phyloP scores from a whole-genome alignment of 2,113 vertebrate genomes.

The Eubucco bourcierii region DNA sequence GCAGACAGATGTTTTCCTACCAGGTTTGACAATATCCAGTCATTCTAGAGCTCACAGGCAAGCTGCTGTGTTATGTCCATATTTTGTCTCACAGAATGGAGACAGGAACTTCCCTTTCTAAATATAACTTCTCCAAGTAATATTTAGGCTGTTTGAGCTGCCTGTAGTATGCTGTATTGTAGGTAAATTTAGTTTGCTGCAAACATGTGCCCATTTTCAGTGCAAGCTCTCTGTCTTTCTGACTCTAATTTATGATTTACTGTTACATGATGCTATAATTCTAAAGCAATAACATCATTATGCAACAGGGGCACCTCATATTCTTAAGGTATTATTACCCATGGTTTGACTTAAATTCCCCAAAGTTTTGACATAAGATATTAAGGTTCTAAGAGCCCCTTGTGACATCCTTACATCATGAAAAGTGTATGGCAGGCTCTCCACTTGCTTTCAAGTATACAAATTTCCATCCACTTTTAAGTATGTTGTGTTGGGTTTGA shows the following conservation, averaged over 20 bases:
- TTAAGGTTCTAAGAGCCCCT: neutral
- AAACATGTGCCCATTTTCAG: neutral
- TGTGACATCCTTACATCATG: rapidly evolving
- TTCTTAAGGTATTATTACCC: neutral
- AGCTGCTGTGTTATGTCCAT: neutral
- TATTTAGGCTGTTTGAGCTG: neutral
- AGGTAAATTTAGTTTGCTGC: neutral
- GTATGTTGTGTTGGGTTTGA: too few relatives aligned
- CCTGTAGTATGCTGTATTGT: neutral
- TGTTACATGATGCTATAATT: neutral
- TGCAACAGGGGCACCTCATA: neutral
- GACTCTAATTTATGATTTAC: neutral
- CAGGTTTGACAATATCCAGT: neutral
- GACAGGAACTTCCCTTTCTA: neutral
- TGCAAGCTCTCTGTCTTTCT: neutral
- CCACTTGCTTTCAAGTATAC: neutral
- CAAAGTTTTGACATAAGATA: rapidly evolving
- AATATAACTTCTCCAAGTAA: neutral
- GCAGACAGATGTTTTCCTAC: neutral
- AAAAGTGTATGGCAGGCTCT: neutral
- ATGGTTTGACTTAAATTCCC: neutral
- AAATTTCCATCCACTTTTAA: neutral
- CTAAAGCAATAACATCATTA: neutral
- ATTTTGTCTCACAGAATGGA: neutral
- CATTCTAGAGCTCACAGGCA: neutral